Evolutionary conservation across 1,140 invertebrate species (phyloP), one percentile per base, ranked within the genome.

Genomic region (Holotrichia oblita): DNA sequence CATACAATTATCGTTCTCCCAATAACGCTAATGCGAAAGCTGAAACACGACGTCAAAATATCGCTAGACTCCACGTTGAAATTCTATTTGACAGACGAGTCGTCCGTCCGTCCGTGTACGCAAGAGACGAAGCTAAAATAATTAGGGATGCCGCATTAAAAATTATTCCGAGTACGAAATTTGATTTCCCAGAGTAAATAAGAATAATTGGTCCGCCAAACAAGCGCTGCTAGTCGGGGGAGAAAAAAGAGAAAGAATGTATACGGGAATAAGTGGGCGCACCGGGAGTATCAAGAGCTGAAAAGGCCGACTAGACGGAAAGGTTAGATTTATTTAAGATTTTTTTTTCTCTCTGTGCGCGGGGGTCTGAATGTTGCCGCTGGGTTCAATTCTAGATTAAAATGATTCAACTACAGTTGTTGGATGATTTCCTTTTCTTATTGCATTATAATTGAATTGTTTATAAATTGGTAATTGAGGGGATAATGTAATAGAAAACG

Each of bases 131-230:
- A 55, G 48, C 48, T 55, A 55, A 55, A 55, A 55, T 17, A 55
- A 55, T 55, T 55, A 55, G 14, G 14, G 48, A 55, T 17, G 48
- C 48, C 48, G 48, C 17, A 55, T 55, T 55, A 55, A 55, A 55
- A 55, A 55, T 55, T 55, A 55, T 55, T 6, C 48, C 48, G 48
- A 17, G 48, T 55, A n/a, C 48, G 14, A n/a, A 55, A 55, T 55
- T 55, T 17, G 48, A 55, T 55, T 55, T 17, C 48, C 14, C 48
- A 14, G 14, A 55, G 48, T 55, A 55, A 55, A 55, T 55, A 55
- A 55, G 48, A n/a, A 55, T 55, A 55, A 55, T 55, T 55, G 48
- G 48, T n/a, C 48, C 14, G 48, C 1, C 48, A 55, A 55, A 55
- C 48, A 55, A 55, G 17, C 12, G 14, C 14, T 14, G 17, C 48